A percentile compares a stretch with the other conserved stretches of the same genome.
Conservation (phyloP, 2,888 invertebrate genomes). For the Lasioglossum calceatum region DNA sequence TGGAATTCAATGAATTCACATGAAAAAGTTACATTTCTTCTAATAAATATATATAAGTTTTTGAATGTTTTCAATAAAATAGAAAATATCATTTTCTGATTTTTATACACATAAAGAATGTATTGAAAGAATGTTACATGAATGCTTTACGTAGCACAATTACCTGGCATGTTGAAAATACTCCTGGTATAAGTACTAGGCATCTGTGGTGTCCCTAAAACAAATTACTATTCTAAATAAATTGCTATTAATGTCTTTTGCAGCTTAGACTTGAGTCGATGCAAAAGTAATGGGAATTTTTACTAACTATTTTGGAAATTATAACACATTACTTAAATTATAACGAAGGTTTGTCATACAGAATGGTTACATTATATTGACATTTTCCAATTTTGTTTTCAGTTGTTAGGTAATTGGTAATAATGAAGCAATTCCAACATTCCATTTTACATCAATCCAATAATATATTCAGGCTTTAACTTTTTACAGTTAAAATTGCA, state of each 20-base stretch:
- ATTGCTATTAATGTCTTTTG: neutral
- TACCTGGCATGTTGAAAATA: conserved; percentile 4
- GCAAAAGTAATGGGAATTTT: neutral
- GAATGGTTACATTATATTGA: neutral
- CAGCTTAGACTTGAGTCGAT: neutral
- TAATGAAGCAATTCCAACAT: neutral
- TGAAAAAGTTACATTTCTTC: neutral
- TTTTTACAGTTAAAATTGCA: neutral
- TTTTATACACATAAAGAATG: neutral
- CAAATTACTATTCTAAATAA: neutral
- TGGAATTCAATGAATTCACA: neutral
- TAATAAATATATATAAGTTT: neutral
- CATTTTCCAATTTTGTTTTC: neutral
- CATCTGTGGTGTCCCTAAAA: neutral
- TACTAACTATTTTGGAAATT: neutral
- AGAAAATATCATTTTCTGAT: neutral
- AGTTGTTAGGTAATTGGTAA: neutral
- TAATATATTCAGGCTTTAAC: neutral
- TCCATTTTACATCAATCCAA: neutral
- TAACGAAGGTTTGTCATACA: neutral
- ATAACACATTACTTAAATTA: neutral
- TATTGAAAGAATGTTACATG: neutral
- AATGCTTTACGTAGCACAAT: neutral
- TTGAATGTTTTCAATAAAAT: neutral
- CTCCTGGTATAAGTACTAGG: neutral